Percentiles rank a stretch among this genome's conserved stretches.
Conservation (phyloP, 2,113 vertebrate species). For the Amphilophus citrinellus region DNA sequence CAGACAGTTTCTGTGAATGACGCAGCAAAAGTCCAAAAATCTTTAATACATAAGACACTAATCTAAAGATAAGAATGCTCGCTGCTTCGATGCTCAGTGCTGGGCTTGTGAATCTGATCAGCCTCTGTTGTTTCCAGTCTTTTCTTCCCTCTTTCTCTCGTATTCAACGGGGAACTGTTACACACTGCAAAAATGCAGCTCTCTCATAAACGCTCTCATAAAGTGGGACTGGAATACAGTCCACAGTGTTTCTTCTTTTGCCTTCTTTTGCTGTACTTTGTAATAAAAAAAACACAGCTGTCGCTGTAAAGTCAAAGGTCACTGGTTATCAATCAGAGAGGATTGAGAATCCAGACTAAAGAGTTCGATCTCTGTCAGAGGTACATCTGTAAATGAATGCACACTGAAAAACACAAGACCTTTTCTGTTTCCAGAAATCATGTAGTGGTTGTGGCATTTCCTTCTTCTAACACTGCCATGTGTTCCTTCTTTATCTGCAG, state of each 20-base stretch:
- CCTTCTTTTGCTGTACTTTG: background rate
- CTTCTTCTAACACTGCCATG: background rate
- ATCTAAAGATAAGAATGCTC: background rate
- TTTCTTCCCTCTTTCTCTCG: background rate
- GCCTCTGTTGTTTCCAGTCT: background rate
- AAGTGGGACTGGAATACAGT: background rate
- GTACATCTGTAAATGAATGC: background rate
- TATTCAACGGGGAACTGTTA: background rate
- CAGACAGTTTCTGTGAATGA: background rate
- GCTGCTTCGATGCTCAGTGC: background rate
- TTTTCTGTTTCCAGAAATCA: background rate
- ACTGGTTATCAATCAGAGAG: background rate
- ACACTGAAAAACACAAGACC: background rate
- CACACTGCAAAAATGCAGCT: background rate
- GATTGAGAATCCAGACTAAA: background rate
- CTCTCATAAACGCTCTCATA: slow-evolving; percentile 28
- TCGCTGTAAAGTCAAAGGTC: background rate
- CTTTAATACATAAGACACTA: background rate
- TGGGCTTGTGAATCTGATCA: background rate
- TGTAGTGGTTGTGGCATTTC: no score
- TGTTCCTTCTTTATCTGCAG: slow-evolving; percentile 28
- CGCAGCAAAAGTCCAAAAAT: background rate
- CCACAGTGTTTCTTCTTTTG: background rate
- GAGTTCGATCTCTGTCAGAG: background rate
- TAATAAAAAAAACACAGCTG: background rate